phyloP scores from a whole-genome alignment of 2,113 vertebrate genomes.

The Bostrychus sinensis region DNA sequence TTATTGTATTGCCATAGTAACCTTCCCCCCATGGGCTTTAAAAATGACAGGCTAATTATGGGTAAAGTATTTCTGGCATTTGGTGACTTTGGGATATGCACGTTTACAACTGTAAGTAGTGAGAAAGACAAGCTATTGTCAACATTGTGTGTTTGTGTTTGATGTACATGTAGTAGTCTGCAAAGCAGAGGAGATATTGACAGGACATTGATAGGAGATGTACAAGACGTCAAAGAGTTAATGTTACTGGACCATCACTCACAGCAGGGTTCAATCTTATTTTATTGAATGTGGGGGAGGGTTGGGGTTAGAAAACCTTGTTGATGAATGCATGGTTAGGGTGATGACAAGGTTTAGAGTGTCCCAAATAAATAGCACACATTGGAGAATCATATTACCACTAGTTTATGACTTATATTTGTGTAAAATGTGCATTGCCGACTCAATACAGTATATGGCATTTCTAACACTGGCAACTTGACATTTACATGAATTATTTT shows the following conservation, averaged over 20 bases:
- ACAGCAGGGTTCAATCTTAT: slow-evolving; percentile 49
- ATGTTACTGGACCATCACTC: slow-evolving; percentile 53
- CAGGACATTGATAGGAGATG: too few relatives aligned
- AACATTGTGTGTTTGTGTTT: slow-evolving; percentile 23
- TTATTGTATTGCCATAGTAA: slow-evolving; percentile 46
- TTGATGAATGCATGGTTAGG: slow-evolving; percentile 44
- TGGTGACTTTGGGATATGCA: background rate
- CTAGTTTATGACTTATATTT: slow-evolving; percentile 10
- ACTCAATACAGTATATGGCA: background rate
- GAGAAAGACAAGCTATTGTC: background rate
- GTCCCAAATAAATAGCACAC: slow-evolving; percentile 47
- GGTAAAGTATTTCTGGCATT: slow-evolving; percentile 39
- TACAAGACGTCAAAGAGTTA: too few relatives aligned
- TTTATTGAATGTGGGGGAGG: slow-evolving; percentile 41
- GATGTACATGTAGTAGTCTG: too few relatives aligned
- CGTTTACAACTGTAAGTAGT: background rate
- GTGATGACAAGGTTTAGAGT: slow-evolving; percentile 64
- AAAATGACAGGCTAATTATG: slow-evolving; percentile 42
- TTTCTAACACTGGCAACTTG: background rate
- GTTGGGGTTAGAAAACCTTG: slow-evolving; percentile 1
- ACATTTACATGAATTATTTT: background rate
- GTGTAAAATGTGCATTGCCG: background rate
- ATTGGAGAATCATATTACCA: slow-evolving; percentile 26
- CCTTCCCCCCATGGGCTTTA: slow-evolving; percentile 21
- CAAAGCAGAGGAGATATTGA: too few relatives aligned